Percentiles rank a stretch among this genome's conserved stretches.
Evolutionary conservation across 2,113 vertebrate species (phyloP).

Genomic region (Myrmophylax atrothorax): DNA sequence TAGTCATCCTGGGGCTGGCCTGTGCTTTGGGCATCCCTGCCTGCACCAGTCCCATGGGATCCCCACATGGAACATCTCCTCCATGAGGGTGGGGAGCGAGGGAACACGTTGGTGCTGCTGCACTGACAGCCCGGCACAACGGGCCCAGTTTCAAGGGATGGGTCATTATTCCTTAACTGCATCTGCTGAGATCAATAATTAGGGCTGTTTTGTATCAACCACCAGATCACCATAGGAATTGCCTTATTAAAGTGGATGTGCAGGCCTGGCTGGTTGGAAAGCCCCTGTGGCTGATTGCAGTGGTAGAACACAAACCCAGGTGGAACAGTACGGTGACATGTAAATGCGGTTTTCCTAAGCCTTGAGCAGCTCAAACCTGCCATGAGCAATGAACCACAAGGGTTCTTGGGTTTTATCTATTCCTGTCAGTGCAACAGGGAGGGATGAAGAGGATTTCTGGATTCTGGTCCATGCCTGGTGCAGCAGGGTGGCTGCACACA

Average conservation of each 20-base stretch:
- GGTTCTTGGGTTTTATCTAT: background rate
- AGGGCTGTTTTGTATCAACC: background rate
- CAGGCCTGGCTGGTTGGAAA: background rate
- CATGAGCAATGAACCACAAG: background rate
- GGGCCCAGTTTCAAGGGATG: background rate
- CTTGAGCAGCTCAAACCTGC: background rate
- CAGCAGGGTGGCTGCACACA: background rate
- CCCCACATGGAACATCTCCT: background rate
- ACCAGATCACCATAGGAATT: background rate
- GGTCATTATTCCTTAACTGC: background rate
- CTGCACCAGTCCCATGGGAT: background rate
- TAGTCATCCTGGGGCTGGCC: background rate
- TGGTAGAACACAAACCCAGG: background rate
- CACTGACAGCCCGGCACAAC: rapidly evolving
- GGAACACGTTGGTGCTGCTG: rapidly evolving
- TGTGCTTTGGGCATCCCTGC: background rate
- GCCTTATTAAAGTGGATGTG: background rate
- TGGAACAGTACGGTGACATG: rapidly evolving
- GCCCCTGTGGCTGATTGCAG: background rate
- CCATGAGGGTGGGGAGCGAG: background rate
- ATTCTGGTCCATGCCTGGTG: background rate
- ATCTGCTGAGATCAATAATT: background rate
- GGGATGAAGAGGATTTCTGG: background rate
- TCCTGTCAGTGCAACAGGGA: background rate
- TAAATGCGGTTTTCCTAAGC: background rate